phyloP scores from a whole-genome alignment of 2,113 vertebrate species.

The Zosterops japonicus region DNA sequence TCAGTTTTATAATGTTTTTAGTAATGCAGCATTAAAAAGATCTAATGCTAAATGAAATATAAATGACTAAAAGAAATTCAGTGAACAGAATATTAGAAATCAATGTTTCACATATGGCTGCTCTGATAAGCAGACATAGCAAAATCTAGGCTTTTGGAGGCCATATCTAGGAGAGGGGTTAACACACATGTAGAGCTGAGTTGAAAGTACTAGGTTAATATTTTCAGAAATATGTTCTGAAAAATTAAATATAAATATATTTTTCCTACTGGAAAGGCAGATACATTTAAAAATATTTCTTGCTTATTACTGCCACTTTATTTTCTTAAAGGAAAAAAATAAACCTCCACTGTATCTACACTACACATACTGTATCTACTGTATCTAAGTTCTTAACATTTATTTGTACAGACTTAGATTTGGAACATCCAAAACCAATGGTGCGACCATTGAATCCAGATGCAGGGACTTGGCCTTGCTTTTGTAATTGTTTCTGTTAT shows the following conservation, averaged over 20 bases:
- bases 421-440: background rate
- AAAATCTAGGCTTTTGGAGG: background rate
- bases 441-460: constrained; percentile 24
- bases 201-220: background rate
- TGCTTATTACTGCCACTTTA: background rate
- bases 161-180: background rate
- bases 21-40: background rate
- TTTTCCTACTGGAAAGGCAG: background rate
- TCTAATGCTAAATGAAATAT: background rate
- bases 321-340: background rate
- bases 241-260: background rate
- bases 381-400: background rate
- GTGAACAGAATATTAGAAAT: background rate
- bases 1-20: background rate
- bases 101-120: background rate
- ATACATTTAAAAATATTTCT: background rate
- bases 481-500: constrained; percentile 28
- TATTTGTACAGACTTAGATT: background rate
- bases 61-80: background rate
- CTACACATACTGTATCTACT: background rate
- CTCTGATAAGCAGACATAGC: background rate
- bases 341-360: background rate
- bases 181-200: background rate
- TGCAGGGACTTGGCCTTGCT: constrained; percentile 4
- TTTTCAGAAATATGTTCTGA: background rate